These are phyloP conservation scores for Stenolophus ochropezus DNA, from an alignment of 2,888 invertebrate genomes.

Conservation along the genomic window DNA sequence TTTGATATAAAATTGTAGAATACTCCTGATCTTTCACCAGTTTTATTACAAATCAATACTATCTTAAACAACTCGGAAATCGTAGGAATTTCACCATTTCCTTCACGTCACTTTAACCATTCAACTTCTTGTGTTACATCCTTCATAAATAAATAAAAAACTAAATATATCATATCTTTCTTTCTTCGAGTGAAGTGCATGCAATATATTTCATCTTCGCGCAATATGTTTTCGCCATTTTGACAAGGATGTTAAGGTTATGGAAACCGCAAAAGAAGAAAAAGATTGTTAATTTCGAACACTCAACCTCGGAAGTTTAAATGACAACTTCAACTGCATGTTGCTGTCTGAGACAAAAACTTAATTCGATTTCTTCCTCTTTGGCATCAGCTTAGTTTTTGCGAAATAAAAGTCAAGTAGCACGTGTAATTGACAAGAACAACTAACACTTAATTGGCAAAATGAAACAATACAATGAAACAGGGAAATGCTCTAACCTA, in stretches of 20 bases:
- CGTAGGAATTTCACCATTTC: constrained; percentile 11
- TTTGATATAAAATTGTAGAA: not conserved
- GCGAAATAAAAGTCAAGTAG: constrained; percentile 28
- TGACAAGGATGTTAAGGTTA: not conserved
- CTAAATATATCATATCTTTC: not conserved
- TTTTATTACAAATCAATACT: constrained; percentile 12
- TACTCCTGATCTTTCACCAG: not conserved
- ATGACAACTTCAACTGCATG: constrained; percentile 31
- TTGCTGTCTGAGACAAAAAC: constrained; percentile 9
- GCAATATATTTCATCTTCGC: not conserved
- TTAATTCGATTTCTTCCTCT: constrained; percentile 26
- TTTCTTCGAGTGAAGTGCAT: not conserved
- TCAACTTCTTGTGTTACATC: not conserved
- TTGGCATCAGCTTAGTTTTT: constrained; percentile 22
- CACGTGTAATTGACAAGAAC: constrained; percentile 34
- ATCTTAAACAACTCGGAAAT: constrained; percentile 21
- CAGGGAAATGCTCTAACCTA: constrained; percentile 19
- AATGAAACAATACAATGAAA: constrained; percentile 24
- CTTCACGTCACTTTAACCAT: not conserved
- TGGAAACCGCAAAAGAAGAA: constrained; percentile 15
- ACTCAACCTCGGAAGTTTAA: constrained; percentile 1
- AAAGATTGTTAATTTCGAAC: constrained; percentile 17
- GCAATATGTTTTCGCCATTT: not conserved
- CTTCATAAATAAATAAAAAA: constrained; percentile 15
- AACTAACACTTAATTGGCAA: constrained; percentile 25